Base-by-base conservation (phyloP, 2,113 vertebrate species). In the Phyllostomus hastatus region DNA sequence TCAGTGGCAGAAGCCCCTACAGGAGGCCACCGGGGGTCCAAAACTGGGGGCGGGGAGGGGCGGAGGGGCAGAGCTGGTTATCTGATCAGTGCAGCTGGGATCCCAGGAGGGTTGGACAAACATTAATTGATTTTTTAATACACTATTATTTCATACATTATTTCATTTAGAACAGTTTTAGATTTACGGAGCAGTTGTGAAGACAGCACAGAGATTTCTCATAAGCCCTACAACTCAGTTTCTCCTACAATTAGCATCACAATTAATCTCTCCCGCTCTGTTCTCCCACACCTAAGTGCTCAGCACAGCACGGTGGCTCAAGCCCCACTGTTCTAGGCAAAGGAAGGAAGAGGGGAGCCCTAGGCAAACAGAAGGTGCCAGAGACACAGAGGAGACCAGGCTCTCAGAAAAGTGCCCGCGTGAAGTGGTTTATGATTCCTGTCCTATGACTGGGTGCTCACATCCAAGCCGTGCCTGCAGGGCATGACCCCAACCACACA, bases 101-200 rank as follows among this genome's bases (percentile, higher is more conserved):
- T 33, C 20, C 38, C 26, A 26, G 48, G 24, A 82, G 46, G 10
- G 41, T 16, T 15, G 8, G 15, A 31, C 20, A 66, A 41, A n/a
- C 5, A 5, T 14, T 35, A 4, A 9, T 4, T 46, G 31, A 26
- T 38, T 17, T 66, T 80, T 28, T 4, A 72, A 61, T 10, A 48
- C 0, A 26, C 4, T 8, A 46, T n/a, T n/a, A n/a, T n/a, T n/a
- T n/a, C n/a, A 61, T 10, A 48, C 0, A 26, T 2, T 8, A 46
- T 8, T 35, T 52, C 3, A 31, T 43, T 57, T 88, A 59, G 19
- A 61, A 57, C 7, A 24, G 6, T 41, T 90, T 76, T 38, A 67
- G 20, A 48, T 20, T 72, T 75, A 73, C 15, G 88, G 69, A 59
- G 19, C 54, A 80, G 48, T 26, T 22, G 10, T 22, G 11, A 88